Evolutionary conservation across 2,797 vertebrate genomes (phyloP).

Genomic region (Pseudochirops cupreus): DNA sequence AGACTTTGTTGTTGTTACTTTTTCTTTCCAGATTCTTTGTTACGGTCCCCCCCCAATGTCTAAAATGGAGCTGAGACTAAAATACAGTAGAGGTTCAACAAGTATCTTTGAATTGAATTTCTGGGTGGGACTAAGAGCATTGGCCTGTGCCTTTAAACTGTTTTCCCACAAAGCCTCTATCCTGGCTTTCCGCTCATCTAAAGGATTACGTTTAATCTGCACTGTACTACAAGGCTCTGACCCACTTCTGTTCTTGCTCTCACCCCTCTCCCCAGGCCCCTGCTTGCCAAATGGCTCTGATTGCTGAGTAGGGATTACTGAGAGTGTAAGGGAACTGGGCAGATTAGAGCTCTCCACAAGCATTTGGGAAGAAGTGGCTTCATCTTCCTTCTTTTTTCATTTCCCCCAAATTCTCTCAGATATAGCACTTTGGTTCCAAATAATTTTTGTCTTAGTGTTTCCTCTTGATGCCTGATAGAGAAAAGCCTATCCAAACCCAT

Average conservation of each 20-base stretch:
- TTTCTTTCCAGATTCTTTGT: neutral
- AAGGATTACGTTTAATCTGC: neutral
- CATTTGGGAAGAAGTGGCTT: neutral
- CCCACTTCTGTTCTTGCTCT: neutral
- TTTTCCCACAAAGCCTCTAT: neutral
- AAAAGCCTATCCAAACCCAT: neutral
- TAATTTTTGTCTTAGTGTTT: neutral
- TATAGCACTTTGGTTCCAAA: neutral
- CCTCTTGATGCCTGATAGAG: neutral
- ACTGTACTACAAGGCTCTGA: neutral
- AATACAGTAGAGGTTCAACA: neutral
- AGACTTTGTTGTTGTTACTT: neutral
- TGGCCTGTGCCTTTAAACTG: neutral
- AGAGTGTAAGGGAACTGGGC: neutral
- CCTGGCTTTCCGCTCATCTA: neutral
- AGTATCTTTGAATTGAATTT: neutral
- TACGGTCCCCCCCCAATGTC: neutral
- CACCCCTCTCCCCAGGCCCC: neutral
- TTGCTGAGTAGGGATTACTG: neutral
- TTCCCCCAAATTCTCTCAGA: neutral
- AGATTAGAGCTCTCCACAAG: neutral
- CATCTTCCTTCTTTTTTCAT: neutral
- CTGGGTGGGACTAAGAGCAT: neutral
- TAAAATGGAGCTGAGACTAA: neutral
- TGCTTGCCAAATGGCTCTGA: constrained; percentile 1